Evolutionary conservation across 2,113 vertebrate genomes (phyloP), one percentile per base, ranked within the genome.

Genomic region (Anhinga anhinga): DNA sequence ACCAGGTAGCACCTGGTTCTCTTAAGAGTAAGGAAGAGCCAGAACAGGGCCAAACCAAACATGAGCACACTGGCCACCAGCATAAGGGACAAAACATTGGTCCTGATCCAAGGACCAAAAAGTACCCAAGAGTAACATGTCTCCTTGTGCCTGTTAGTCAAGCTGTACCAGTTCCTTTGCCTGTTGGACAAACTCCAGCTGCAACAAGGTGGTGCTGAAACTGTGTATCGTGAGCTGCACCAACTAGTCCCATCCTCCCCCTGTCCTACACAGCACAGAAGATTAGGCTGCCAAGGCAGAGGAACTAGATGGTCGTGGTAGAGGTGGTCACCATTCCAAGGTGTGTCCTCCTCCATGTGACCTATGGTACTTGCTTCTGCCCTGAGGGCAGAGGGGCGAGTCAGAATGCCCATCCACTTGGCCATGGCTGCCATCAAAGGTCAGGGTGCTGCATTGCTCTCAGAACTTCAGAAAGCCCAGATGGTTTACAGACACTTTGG

Each of bases 101-200:
- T 63, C 59, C 15, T 62, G 34, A 67, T 76, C 52, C 47, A 87
- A 81, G 42, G 38, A 47, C 49, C 53, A 69, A 52, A 38, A 45
- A 21, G 23, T 67, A 56, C 23, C 58, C 38, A 44, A 52, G 69
- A 93, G 44, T 36, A 70, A 40, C 34, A 34, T 19, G 42, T 62
- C 72, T 62, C 17, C 74, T 47, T 67, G 70, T 81, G 95, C 95
- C 74, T 93, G 93, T 72, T 84, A 66, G 90, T 96, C 90, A 80
- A 90, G 95, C 73, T 71, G 69, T 90, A 91, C 93, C 86, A 88
- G 95, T 96, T 93, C n/a, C 30, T 84, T 77, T 32, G n/a, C 23
- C 36, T 7, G 5, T 52, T 71, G 83, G 82, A 85, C n/a, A 77
- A 58, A 85, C 18, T 63, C 90, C 95, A 91, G 49, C 42, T 49